Conservation (phyloP, 2,888 invertebrate species). For the Macrophya annulata region DNA sequence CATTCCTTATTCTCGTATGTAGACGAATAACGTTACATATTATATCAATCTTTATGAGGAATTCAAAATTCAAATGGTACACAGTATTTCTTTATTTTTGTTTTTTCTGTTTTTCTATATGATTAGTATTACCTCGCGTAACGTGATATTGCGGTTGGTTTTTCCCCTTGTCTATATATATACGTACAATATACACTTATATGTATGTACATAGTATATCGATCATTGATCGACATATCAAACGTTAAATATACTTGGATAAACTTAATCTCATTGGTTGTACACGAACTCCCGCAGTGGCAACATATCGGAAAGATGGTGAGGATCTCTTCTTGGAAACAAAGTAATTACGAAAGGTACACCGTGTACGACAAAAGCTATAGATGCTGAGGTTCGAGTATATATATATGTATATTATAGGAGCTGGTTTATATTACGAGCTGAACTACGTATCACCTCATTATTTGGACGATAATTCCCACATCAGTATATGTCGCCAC, state of each 20-base stretch:
- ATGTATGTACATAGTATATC: not conserved
- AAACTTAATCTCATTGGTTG: not conserved
- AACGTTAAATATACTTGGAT: constrained; percentile 1
- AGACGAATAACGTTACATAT: too few species aligned
- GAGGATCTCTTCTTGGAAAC: constrained; percentile 53
- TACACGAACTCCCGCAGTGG: constrained; percentile 33
- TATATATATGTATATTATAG: not conserved
- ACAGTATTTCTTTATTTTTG: too few species aligned
- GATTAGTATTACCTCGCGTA: not conserved
- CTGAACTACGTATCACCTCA: not conserved
- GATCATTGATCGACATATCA: constrained; percentile 32
- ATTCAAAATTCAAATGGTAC: too few species aligned
- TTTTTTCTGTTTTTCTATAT: too few species aligned
- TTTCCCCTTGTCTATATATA: not conserved
- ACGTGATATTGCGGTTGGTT: not conserved
- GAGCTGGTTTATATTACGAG: constrained; percentile 14
- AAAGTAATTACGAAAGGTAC: constrained; percentile 57
- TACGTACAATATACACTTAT: not conserved
- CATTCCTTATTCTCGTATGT: too few species aligned
- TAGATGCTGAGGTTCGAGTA: not conserved
- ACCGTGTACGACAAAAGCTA: constrained; percentile 32
- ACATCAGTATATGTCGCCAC: not conserved
- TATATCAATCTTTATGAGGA: not conserved
- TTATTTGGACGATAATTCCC: not conserved
- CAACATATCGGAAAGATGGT: not conserved